Conservation (phyloP, 2,797 vertebrate species). For the Manis javanica region DNA sequence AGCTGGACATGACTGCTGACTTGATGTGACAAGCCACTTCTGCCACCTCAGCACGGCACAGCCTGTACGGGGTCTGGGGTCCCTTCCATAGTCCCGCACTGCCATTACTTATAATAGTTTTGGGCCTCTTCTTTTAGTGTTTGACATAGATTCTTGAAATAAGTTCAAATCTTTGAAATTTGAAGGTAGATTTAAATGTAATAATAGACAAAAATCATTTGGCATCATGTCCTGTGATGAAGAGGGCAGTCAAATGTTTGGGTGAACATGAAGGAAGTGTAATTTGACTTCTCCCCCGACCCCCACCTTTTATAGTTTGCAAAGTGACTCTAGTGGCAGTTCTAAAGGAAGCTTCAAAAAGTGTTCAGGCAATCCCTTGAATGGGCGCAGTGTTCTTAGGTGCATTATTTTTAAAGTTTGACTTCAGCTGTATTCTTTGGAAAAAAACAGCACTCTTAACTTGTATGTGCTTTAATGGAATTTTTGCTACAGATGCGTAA, state of each 20-base stretch:
- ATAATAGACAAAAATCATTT: background rate
- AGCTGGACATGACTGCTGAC: background rate
- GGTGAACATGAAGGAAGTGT: background rate
- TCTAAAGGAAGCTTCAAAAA: background rate
- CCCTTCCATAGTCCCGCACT: background rate
- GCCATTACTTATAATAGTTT: background rate
- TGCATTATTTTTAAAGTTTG: background rate
- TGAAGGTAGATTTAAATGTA: background rate
- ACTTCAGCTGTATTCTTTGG: background rate
- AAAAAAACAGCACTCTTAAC: background rate
- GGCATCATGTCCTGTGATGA: background rate
- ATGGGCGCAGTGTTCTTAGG: no score
- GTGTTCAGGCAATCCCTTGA: background rate
- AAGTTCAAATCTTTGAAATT: background rate
- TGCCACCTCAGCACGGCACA: background rate
- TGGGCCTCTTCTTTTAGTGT: background rate
- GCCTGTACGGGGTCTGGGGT: accelerated
- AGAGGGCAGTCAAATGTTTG: background rate
- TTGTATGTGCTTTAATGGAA: background rate
- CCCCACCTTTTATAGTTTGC: background rate
- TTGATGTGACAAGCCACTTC: accelerated
- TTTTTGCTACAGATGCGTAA: background rate
- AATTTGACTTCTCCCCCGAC: background rate
- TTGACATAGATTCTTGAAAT: background rate
- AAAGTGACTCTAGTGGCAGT: background rate